Evolutionary conservation across 2,113 vertebrate species (phyloP).

Genomic region (Gallinago undulata): DNA sequence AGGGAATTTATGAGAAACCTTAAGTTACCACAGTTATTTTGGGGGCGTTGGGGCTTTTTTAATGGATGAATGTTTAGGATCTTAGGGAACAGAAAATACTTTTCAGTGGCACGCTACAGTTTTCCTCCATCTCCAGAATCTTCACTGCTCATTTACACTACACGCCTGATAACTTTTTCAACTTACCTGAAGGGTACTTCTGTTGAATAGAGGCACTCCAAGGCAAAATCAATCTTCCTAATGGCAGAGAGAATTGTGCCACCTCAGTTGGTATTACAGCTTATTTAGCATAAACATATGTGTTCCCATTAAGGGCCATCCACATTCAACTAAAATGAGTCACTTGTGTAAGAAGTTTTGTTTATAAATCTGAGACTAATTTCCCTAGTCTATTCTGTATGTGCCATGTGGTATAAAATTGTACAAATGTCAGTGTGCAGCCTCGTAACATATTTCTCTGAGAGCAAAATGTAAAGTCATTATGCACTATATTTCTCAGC

Average conservation of each 20-base stretch:
- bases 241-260: slow-evolving; percentile 39
- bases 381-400: slow-evolving; percentile 44
- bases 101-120: neutral
- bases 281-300: slow-evolving; percentile 74
- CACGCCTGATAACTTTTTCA: slow-evolving; percentile 54
- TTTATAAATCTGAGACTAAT: slow-evolving; percentile 73
- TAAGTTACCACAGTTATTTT: neutral
- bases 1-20: neutral
- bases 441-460: neutral
- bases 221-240: slow-evolving; percentile 70
- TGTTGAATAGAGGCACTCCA: slow-evolving; percentile 43
- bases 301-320: slow-evolving; percentile 64
- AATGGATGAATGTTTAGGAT: neutral
- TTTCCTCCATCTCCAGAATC: slow-evolving; percentile 30
- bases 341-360: slow-evolving; percentile 63
- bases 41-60: neutral
- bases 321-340: slow-evolving; percentile 50
- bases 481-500: slow-evolving; percentile 25
- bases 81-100: neutral
- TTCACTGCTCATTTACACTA: slow-evolving; percentile 52
- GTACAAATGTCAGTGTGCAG: slow-evolving; percentile 37
- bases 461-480: slow-evolving; percentile 20
- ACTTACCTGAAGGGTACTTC: slow-evolving; percentile 63
- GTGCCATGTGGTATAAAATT: slow-evolving; percentile 1
- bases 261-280: slow-evolving; percentile 48